phyloP scores from a whole-genome alignment of 2,797 vertebrate species.

The Rhynchotus rufescens region DNA sequence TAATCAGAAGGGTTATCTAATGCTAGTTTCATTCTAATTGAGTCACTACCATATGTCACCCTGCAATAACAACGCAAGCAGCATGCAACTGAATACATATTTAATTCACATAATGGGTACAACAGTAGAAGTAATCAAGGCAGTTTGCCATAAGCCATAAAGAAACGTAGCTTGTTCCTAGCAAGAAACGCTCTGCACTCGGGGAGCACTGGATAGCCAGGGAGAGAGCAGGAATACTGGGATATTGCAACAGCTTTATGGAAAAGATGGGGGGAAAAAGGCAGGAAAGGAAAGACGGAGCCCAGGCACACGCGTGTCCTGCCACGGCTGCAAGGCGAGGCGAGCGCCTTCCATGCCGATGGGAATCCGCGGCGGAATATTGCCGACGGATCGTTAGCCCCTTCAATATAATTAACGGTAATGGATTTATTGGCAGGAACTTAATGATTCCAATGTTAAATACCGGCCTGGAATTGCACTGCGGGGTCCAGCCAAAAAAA shows the following conservation, averaged over 20 bases:
- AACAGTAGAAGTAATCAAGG: slow-evolving; percentile 87
- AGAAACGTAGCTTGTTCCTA: slow-evolving; percentile 81
- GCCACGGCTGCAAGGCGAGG: neutral
- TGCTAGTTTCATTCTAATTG: slow-evolving; percentile 86
- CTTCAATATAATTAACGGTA: slow-evolving; percentile 81
- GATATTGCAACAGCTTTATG: neutral
- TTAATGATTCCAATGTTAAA: slow-evolving; percentile 72
- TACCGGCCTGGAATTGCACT: slow-evolving; percentile 49
- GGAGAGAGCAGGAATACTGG: neutral
- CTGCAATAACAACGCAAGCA: slow-evolving; percentile 84
- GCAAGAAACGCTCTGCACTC: slow-evolving; percentile 76
- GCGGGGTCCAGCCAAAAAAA: neutral
- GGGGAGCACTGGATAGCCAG: slow-evolving; percentile 54
- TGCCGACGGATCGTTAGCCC: slow-evolving; percentile 70
- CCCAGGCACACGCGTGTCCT: fast-evolving
- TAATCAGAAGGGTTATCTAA: slow-evolving; percentile 86
- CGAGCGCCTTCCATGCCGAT: neutral
- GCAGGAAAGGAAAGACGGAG: neutral
- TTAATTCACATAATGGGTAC: slow-evolving; percentile 88
- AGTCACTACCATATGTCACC: slow-evolving; percentile 86
- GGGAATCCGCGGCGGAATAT: slow-evolving; percentile 69
- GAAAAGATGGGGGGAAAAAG: neutral
- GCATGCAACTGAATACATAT: slow-evolving; percentile 87
- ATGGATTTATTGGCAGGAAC: slow-evolving; percentile 79
- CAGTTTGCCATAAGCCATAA: slow-evolving; percentile 88